Evolutionary conservation across 2,888 invertebrate species (phyloP), one percentile per base, ranked within the genome.

Genomic region (Calliscelio sp.): DNA sequence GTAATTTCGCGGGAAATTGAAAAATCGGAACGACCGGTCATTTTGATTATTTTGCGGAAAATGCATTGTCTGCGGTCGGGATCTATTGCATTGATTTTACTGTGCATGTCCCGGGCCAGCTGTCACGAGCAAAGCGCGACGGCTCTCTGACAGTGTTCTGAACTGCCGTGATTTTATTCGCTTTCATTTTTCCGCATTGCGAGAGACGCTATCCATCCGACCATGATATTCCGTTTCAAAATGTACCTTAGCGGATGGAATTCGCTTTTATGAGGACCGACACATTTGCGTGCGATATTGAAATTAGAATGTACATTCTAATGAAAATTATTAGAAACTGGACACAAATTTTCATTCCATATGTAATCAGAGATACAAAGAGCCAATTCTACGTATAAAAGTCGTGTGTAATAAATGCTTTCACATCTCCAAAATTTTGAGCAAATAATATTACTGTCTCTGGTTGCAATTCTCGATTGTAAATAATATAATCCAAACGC

Each of bases 211-310:
- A 75, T 81, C 74, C 81, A 61, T 74, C 74, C 74, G 51, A 74
- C 73, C 74, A 63, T 78, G 78, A 78, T 83, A 83, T 83, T 83
- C 74, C 82, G 73, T 78, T 71, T 73, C 70, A 82, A 77, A 82
- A 78, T 82, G 51, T 59, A 38, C 82, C 71, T 78, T 81, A 61
- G 53, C 46, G 61, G 16, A 61, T 46, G 61, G 61, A 53, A 74
- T 81, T 75, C 74, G 49, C 53, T 73, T 74, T 81, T 68, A 74
- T 74, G 61, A 68, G 46, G 66, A n/a, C 66, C 51, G 35, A 32
- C 66, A 57, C 73, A 55, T 66, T 81, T 74, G 55, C 68, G 32
- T 53, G 20, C 32, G 41, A 68, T 81, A 61, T 75, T 81, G 61
- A 75, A 81, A 81, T 81, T 81, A 74, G 35, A 81, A 68, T 74